A percentile compares a stretch with the other conserved stretches of the same genome.
Evolutionary conservation across 92 coral and sea anemone species (phyloP).

Genomic region (Actinostola sp.): DNA sequence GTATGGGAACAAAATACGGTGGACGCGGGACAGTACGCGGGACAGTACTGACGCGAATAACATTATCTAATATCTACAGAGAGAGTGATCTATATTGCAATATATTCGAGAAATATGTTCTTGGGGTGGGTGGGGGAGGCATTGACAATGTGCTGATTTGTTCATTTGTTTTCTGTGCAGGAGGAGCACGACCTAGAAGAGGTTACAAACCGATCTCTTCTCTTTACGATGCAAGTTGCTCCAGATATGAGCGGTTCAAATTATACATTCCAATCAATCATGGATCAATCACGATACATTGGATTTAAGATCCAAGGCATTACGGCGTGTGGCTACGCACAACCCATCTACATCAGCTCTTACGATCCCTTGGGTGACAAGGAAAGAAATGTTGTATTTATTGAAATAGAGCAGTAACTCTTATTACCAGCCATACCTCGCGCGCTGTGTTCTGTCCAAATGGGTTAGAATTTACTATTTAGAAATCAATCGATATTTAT

Average conservation of each 20-base stretch:
- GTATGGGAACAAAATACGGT: too few relatives aligned
- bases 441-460: background rate
- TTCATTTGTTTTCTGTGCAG: background rate
- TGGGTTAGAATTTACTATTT: background rate
- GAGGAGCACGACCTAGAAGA: background rate
- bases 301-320: slow-evolving; percentile 1
- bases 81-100: too few relatives aligned
- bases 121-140: background rate
- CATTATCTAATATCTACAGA: too few relatives aligned
- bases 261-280: slow-evolving; percentile 1
- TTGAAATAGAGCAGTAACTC: background rate
- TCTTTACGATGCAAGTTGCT: background rate
- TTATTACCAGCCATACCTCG: background rate
- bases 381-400: slow-evolving; percentile 15
- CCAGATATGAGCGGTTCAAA: background rate
- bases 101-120: too few relatives aligned
- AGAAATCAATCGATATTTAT: background rate
- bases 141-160: background rate
- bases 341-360: background rate
- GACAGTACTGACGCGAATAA: too few relatives aligned
- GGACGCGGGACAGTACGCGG: too few relatives aligned
- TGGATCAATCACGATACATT: slow-evolving; percentile 10
- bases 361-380: slow-evolving; percentile 1
- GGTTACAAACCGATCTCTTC: background rate
- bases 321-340: background rate